These are phyloP conservation scores for Noctua pronuba DNA, from an alignment of 2,888 invertebrate species.

Conservation along the genomic window DNA sequence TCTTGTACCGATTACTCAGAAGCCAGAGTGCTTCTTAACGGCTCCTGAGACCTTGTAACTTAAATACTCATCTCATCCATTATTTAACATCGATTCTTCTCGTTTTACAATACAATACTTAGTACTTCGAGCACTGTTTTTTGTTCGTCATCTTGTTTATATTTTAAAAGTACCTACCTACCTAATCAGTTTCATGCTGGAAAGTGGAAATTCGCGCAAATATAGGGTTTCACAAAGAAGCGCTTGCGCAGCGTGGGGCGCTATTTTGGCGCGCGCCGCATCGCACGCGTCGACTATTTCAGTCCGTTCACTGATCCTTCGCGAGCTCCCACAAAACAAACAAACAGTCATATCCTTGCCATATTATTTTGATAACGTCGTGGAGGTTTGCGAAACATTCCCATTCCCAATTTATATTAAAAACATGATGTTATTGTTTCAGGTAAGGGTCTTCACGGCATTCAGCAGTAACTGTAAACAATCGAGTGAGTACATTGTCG, in stretches of 20 bases:
- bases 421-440: slow-evolving; percentile 73
- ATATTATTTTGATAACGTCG: slow-evolving; percentile 69
- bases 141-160: slow-evolving; percentile 23
- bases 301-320: slow-evolving; percentile 76
- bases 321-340: slow-evolving; percentile 70
- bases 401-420: slow-evolving; percentile 59
- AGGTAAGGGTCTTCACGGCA: slow-evolving; percentile 74
- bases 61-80: slow-evolving; percentile 66
- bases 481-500: slow-evolving; percentile 34
- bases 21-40: slow-evolving; percentile 51
- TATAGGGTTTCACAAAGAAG: slow-evolving; percentile 56
- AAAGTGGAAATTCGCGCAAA: slow-evolving; percentile 32
- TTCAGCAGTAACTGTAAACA: slow-evolving; percentile 41
- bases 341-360: slow-evolving; percentile 62
- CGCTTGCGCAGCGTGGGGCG: slow-evolving; percentile 76
- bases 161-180: slow-evolving; percentile 7
- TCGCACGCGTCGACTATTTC: slow-evolving; percentile 79
- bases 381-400: slow-evolving; percentile 72
- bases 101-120: slow-evolving; percentile 59
- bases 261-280: slow-evolving; percentile 78
- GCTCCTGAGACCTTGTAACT: slow-evolving; percentile 56
- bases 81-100: slow-evolving; percentile 64
- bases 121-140: slow-evolving; percentile 23
- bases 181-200: slow-evolving; percentile 33
- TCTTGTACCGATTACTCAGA: slow-evolving; percentile 60